Evolutionary conservation across 1,140 invertebrate species (phyloP).

Genomic region (Laodelphax striatellus): DNA sequence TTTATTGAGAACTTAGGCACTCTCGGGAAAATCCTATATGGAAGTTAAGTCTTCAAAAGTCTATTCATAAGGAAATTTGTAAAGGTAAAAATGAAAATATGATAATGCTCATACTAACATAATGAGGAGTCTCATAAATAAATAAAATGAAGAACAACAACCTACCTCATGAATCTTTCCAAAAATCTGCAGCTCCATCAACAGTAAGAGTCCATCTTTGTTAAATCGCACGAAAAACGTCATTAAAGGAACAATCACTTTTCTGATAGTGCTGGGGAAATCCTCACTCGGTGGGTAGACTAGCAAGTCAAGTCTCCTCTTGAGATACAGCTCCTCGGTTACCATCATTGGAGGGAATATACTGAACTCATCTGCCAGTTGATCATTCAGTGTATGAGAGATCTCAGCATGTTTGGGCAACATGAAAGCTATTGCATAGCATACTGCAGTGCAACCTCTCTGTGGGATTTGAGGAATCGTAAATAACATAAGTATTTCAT

Average conservation of each 20-base stretch:
- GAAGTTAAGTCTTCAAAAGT: too few species aligned
- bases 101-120: too few species aligned
- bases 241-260: slow-evolving; percentile 8
- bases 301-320: slow-evolving; percentile 14
- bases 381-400: not conserved
- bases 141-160: too few species aligned
- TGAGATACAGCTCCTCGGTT: not conserved
- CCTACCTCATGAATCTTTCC: slow-evolving; percentile 9
- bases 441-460: slow-evolving; percentile 28
- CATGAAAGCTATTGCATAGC: slow-evolving; percentile 27
- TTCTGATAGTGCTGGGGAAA: slow-evolving; percentile 5
- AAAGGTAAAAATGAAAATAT: too few species aligned
- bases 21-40: too few species aligned
- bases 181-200: slow-evolving; percentile 14
- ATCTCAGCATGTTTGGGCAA: slow-evolving; percentile 14
- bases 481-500: too few species aligned
- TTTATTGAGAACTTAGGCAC: too few species aligned
- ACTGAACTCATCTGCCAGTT: too few species aligned
- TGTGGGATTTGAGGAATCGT: slow-evolving; percentile 1
- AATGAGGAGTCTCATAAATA: too few species aligned
- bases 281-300: slow-evolving; percentile 10
- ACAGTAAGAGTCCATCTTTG: slow-evolving; percentile 8
- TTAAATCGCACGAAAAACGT: slow-evolving; percentile 15
- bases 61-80: too few species aligned
- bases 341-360: not conserved